phyloP scores from a whole-genome alignment of 2,797 vertebrate species.

The Remorina albescens region DNA sequence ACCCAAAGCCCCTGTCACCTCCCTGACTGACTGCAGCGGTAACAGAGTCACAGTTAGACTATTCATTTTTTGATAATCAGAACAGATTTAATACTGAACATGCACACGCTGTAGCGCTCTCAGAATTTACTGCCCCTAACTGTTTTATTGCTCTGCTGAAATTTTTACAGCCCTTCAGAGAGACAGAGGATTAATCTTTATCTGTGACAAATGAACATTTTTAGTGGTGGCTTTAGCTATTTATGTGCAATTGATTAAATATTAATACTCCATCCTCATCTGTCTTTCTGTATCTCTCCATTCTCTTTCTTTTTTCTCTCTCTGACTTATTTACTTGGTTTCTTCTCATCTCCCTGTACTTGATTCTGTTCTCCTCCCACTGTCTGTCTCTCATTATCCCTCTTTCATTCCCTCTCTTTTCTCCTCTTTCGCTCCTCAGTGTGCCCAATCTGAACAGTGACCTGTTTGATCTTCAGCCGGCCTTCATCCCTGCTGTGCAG shows the following conservation, averaged over 20 bases:
- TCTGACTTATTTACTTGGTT: constrained; percentile 2
- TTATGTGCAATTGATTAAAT: constrained; percentile 64
- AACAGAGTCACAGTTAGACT: neutral
- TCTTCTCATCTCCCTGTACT: neutral
- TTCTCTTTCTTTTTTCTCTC: constrained; percentile 11
- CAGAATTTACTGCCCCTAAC: constrained; percentile 48
- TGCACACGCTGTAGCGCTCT: constrained; percentile 2
- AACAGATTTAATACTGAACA: constrained; percentile 23
- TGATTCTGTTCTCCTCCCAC: neutral
- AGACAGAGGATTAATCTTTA: constrained; percentile 44
- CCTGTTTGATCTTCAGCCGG: constrained; percentile 93
- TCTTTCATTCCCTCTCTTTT: no score
- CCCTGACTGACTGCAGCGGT: neutral
- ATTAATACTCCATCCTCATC: constrained; percentile 49
- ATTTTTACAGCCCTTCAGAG: constrained; percentile 59
- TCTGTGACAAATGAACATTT: constrained; percentile 63
- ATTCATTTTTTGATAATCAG: constrained; percentile 40
- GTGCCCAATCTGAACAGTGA: constrained; percentile 91
- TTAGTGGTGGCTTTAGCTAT: constrained; percentile 59
- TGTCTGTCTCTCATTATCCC: no score
- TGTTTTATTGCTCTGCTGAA: constrained; percentile 46
- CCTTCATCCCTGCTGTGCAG: constrained; percentile 91
- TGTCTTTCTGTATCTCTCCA: constrained; percentile 21
- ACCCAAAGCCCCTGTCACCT: neutral
- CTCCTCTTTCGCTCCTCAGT: constrained; percentile 58